phyloP scores from a whole-genome alignment of 2,797 vertebrate species.

The Characodon lateralis region DNA sequence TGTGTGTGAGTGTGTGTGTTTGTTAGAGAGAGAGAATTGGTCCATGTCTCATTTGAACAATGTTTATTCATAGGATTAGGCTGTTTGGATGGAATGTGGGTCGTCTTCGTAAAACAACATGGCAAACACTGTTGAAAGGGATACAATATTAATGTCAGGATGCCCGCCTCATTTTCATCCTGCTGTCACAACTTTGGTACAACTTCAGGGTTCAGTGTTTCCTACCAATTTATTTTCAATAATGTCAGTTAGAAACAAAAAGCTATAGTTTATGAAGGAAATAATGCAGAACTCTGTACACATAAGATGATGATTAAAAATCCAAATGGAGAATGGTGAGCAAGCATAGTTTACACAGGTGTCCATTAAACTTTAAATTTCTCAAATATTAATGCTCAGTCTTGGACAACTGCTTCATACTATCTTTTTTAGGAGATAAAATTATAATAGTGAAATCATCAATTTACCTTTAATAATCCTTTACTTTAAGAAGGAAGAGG shows the following conservation, averaged over 20 bases:
- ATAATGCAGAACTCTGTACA: background rate
- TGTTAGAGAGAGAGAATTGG: background rate
- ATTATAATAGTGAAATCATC: too few species aligned
- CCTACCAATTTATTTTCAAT: background rate
- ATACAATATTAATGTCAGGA: slow-evolving; percentile 75
- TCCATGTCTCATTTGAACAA: slow-evolving; percentile 37
- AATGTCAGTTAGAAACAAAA: background rate
- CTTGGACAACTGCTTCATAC: too few species aligned
- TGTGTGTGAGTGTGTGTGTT: background rate
- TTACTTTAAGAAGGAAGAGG: too few species aligned
- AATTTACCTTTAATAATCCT: too few species aligned
- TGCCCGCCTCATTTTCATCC: slow-evolving; percentile 47
- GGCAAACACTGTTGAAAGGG: slow-evolving; percentile 61
- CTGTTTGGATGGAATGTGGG: slow-evolving; percentile 65
- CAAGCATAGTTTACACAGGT: background rate
- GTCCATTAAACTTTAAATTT: background rate
- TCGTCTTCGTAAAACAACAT: slow-evolving; percentile 47
- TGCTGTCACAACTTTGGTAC: slow-evolving; percentile 19
- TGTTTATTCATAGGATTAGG: slow-evolving; percentile 71
- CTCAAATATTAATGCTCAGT: too few species aligned
- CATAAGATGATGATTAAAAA: background rate
- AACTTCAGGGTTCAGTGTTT: background rate
- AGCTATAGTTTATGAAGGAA: background rate
- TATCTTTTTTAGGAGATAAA: too few species aligned
- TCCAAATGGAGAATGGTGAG: background rate